Evolutionary conservation across 1,140 invertebrate species (phyloP), one percentile per base, ranked within the genome.

Genomic region (Pemphigus obesinymphae): DNA sequence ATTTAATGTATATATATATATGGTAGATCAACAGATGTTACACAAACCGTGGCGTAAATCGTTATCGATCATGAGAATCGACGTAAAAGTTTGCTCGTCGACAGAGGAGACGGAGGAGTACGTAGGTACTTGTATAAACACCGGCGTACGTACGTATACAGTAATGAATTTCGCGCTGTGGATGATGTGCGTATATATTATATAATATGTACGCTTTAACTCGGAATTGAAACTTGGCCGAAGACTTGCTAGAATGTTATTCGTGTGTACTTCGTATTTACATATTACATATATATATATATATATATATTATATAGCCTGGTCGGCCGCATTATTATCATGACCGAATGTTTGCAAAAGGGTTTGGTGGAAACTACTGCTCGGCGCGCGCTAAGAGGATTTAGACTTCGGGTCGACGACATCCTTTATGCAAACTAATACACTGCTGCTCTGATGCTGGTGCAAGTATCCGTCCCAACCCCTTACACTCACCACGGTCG

Each of bases 371-470:
- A 43, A 26, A 43, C 37, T 43, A 23, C 63, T n/a, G 10, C 43
- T 45, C 10, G 5, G n/a, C 43, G 43, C 8, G 6, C 68, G 68
- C 68, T 70, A 70, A 70, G 68, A 43, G 68, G 68, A 70, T 70
- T 45, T 45, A 17, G 68, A 70, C 23, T 70, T 43, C 13, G 68
- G 68, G 40, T 70, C 40, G 40, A 45, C 23, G 68, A 45, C 68
- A 26, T 70, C 68, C 68, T 70, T 45, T 70, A 70, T 70, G 34
- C 66, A 70, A 70, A 70, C 66, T 68, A 68, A 68, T 43, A 70
- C 37, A 17, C 66, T 15, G 17, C 29, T 34, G 31, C 15, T 15
- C 3, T 4, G 66, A 5, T 50, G 17, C 48, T 4, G n/a, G n/a
- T 43, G n/a, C 10, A n/a, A n/a, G n/a, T n/a, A n/a, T n/a, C n/a